Evolutionary conservation across 1,140 invertebrate species (phyloP).

Genomic region (Zaprionus camerounensis): DNA sequence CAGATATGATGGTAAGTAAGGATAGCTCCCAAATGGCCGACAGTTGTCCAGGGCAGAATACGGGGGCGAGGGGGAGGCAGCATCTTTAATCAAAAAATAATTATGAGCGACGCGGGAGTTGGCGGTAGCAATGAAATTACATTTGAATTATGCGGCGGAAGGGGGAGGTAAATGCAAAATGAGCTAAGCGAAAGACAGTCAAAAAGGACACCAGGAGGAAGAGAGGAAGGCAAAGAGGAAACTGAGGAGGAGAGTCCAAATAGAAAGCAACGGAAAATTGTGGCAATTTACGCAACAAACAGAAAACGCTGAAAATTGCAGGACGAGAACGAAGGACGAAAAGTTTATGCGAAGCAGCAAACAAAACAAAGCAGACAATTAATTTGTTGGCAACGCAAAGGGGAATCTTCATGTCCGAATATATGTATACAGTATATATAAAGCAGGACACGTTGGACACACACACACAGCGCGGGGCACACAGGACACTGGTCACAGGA

Average conservation of each 20-base stretch:
- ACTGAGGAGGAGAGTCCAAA: constrained; percentile 33
- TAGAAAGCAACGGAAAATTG: constrained; percentile 44
- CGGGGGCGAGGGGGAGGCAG: constrained; percentile 3
- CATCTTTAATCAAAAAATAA: constrained; percentile 81
- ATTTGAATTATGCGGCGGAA: constrained; percentile 70
- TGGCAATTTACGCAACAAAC: constrained; percentile 70
- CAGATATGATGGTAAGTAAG: constrained; percentile 4
- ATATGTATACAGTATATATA: constrained; percentile 9
- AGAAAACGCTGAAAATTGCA: constrained; percentile 65
- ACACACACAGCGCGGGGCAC: constrained; percentile 9
- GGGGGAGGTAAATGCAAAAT: constrained; percentile 31
- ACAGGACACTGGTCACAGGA: constrained; percentile 39
- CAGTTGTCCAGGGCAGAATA: constrained; percentile 5
- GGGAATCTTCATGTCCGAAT: background rate
- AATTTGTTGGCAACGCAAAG: constrained; percentile 73
- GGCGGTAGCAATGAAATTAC: constrained; percentile 68
- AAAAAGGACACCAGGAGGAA: constrained; percentile 5
- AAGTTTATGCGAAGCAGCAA: constrained; percentile 64
- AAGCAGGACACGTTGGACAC: constrained; percentile 16
- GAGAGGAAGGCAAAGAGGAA: constrained; percentile 12
- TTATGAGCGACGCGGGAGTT: constrained; percentile 67
- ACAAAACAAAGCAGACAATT: constrained; percentile 69
- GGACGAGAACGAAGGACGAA: constrained; percentile 36
- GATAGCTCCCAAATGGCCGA: constrained; percentile 39
- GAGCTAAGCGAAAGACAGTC: constrained; percentile 67